Base-by-base conservation (phyloP, 2,113 vertebrate species). In the Lucifuga dentata region DNA sequence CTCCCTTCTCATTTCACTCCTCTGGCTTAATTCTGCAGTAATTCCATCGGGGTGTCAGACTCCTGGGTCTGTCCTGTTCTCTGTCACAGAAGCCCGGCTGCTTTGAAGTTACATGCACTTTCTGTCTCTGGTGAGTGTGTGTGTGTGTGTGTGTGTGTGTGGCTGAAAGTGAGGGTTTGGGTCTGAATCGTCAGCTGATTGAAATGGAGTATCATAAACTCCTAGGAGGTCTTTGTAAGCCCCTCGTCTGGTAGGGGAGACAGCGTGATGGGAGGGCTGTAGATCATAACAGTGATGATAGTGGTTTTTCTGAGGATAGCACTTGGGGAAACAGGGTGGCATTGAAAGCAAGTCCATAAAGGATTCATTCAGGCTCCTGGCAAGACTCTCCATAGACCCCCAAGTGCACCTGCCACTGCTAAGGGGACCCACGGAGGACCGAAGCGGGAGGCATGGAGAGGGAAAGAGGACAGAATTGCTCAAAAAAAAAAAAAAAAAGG, bases 231-330 rank as follows among this genome's bases (percentile, higher is more conserved):
- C 51, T 67, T 46, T 77, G 33, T 65, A 64, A 71, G 58, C 61
- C 71, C 57, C 33, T 67, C 20, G 39, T 70, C 46, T 80, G 72
- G 53, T 15, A 5, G 68, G 68, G 9, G 58, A 65, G 66, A 62
- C 66, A 76, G 53, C 68, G 71, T 73, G 56, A 72, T 84, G 13
- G 57, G 53, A 82, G 67, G 72, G 72, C 75, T 83, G 85, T 86
- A 88, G 72, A 91, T 92, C 91, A 91, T 89, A 91, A 89, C 78
- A 83, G 74, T 76, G 68, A 87, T 89, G 83, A 86, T 79, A 78
- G 83, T 83, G 77, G 60, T 74, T 87, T 88, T 78, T 55, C 75
- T 83, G n/a, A 83, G 78, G 79, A 86, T 81, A 63, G 85, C 71
- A 71, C 50, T 60, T 50, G 53, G 66, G 46, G 67, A 53, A 73